A percentile compares a stretch with the other conserved stretches of the same genome.
Evolutionary conservation across 2,113 vertebrate genomes (phyloP).

Genomic region (Acanthochromis polyacanthus): DNA sequence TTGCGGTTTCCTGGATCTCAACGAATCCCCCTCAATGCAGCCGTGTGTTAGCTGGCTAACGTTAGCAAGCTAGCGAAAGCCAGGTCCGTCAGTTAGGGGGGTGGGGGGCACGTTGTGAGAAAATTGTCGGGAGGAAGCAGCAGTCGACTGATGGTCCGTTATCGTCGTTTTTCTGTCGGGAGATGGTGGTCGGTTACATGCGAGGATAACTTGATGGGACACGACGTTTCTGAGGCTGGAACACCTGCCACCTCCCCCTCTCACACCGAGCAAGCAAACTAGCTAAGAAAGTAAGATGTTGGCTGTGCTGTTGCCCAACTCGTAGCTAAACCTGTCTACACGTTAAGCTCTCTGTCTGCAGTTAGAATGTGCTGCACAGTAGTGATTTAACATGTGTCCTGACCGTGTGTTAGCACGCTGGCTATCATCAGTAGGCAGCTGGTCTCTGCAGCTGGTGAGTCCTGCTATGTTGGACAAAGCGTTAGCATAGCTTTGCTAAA

Average conservation of each 20-base stretch:
- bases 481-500: conserved; percentile 70
- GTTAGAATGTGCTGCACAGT: neutral
- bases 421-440: neutral
- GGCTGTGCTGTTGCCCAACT: conserved; percentile 38
- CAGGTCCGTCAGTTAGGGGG: conserved; percentile 10
- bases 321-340: neutral
- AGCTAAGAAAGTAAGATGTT: conserved; percentile 73
- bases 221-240: conserved; percentile 52
- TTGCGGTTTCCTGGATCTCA: neutral
- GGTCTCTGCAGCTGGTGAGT: conserved; percentile 6
- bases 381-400: neutral
- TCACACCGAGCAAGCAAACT: conserved; percentile 52
- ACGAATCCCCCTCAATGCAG: conserved; percentile 24
- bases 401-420: neutral
- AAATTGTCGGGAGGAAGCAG: conserved; percentile 25
- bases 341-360: neutral
- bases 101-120: conserved; percentile 39
- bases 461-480: conserved; percentile 67
- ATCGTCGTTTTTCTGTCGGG: neutral
- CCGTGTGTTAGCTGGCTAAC: conserved; percentile 58
- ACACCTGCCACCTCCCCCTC: conserved; percentile 50
- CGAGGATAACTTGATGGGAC: conserved; percentile 58
- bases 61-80: conserved; percentile 71
- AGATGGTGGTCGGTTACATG: neutral
- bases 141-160: conserved; percentile 1